phyloP scores from a whole-genome alignment of 2,797 vertebrate species.

The Tiaroga cobitis region DNA sequence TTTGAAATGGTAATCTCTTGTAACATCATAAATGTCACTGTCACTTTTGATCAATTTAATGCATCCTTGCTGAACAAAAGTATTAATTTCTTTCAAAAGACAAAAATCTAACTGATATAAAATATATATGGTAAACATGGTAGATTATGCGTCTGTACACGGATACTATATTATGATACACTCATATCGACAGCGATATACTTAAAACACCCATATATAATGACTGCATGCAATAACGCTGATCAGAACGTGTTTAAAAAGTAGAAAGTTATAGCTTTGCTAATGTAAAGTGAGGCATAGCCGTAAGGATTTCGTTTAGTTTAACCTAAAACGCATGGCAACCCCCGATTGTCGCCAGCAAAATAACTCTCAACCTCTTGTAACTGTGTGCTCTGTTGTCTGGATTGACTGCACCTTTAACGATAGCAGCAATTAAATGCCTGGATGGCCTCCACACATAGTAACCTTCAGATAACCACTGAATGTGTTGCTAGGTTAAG shows the following conservation, averaged over 20 bases:
- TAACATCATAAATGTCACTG: background rate
- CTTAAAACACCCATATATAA: background rate
- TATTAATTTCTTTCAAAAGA: background rate
- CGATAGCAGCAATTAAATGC: slow-evolving; percentile 26
- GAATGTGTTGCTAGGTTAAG: slow-evolving; percentile 55
- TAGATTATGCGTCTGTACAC: background rate
- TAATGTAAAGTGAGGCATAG: background rate
- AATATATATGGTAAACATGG: background rate
- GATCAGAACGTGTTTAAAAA: background rate
- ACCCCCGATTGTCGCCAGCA: slow-evolving; percentile 6
- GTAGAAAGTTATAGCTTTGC: background rate
- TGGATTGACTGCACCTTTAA: slow-evolving; percentile 20
- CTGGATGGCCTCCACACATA: slow-evolving; percentile 13
- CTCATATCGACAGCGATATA: background rate
- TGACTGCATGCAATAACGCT: background rate
- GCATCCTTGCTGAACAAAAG: background rate
- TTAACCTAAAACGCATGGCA: slow-evolving; percentile 14
- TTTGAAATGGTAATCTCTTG: background rate
- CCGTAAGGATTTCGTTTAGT: background rate
- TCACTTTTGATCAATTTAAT: background rate
- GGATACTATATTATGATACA: background rate
- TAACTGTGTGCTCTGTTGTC: slow-evolving; percentile 31
- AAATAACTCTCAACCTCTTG: slow-evolving; percentile 23
- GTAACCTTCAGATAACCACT: slow-evolving; percentile 29
- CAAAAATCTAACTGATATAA: background rate